A percentile compares a stretch with the other conserved stretches of the same genome.
These are phyloP conservation scores for Bombus turneri DNA, from an alignment of 1,140 invertebrate genomes.

Conservation along the genomic window DNA sequence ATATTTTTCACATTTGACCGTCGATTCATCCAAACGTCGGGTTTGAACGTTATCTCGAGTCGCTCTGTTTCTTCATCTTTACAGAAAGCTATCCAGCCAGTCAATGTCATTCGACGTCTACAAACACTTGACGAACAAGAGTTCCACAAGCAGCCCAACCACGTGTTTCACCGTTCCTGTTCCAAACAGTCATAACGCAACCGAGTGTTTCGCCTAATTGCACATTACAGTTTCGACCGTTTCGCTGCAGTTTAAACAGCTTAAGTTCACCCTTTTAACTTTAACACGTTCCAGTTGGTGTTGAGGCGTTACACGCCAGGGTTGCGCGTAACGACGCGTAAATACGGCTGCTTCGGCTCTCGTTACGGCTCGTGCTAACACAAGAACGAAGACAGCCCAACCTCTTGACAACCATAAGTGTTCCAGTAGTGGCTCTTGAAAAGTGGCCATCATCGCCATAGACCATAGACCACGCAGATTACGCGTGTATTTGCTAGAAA, in stretches of 20 bases:
- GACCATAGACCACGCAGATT: too few species aligned
- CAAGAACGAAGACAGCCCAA: conserved; percentile 15
- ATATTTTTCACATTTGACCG: background rate
- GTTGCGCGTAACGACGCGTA: conserved; percentile 34
- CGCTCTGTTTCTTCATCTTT: too few species aligned
- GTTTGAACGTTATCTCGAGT: too few species aligned
- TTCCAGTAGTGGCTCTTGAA: background rate
- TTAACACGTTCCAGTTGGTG: conserved; percentile 13
- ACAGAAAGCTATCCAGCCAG: too few species aligned
- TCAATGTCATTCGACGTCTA: background rate
- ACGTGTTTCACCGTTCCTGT: background rate
- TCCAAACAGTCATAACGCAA: background rate
- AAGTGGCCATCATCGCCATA: background rate
- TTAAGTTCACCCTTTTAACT: background rate
- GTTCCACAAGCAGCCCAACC: background rate
- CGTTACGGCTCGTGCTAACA: conserved; percentile 9
- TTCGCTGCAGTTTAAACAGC: background rate
- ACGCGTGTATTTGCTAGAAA: too few species aligned
- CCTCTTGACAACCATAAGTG: background rate
- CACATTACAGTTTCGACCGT: background rate
- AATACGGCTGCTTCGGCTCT: background rate
- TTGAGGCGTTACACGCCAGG: conserved; percentile 12
- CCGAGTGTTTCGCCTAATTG: background rate
- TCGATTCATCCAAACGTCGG: too few species aligned
- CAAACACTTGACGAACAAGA: background rate